phyloP scores from a whole-genome alignment of 2,888 invertebrate genomes.

The Agrochola circellaris region DNA sequence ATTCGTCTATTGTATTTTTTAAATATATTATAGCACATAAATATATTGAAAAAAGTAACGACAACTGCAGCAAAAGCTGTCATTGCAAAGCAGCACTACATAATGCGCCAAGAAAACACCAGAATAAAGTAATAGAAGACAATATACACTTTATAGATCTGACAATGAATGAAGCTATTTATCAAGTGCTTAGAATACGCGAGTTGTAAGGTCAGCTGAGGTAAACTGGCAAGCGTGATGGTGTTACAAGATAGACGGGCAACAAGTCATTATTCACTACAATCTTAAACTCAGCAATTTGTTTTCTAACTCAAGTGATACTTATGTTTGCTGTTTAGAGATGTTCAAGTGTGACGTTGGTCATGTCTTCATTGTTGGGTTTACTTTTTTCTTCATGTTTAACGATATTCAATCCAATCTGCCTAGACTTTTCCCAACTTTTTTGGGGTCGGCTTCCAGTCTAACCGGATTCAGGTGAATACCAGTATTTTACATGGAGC shows the following conservation, averaged over 20 bases:
- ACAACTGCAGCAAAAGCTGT: background rate
- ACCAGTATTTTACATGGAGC: too few species aligned
- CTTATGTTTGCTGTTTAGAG: constrained; percentile 28
- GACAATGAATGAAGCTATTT: constrained; percentile 58
- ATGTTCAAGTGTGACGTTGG: constrained; percentile 12
- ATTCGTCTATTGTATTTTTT: too few species aligned
- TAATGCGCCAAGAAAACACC: background rate
- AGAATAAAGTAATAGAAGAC: constrained; percentile 43
- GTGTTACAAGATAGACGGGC: constrained; percentile 52
- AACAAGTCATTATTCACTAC: constrained; percentile 58
- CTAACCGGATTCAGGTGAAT: too few species aligned
- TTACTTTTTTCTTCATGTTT: background rate
- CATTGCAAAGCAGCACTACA: background rate
- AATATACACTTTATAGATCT: constrained; percentile 31
- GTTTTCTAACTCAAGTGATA: constrained; percentile 46
- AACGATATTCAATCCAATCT: too few species aligned
- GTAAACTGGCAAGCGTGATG: constrained; percentile 56
- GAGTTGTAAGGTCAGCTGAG: constrained; percentile 57
- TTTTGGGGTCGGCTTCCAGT: too few species aligned
- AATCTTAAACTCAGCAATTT: constrained; percentile 54
- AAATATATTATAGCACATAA: too few species aligned
- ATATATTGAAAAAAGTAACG: background rate
- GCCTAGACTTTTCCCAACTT: too few species aligned
- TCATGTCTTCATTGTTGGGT: constrained; percentile 3
- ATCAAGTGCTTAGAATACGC: constrained; percentile 52